These are phyloP conservation scores for Myopa testacea DNA, from an alignment of 2,888 invertebrate genomes.

Conservation along the genomic window DNA sequence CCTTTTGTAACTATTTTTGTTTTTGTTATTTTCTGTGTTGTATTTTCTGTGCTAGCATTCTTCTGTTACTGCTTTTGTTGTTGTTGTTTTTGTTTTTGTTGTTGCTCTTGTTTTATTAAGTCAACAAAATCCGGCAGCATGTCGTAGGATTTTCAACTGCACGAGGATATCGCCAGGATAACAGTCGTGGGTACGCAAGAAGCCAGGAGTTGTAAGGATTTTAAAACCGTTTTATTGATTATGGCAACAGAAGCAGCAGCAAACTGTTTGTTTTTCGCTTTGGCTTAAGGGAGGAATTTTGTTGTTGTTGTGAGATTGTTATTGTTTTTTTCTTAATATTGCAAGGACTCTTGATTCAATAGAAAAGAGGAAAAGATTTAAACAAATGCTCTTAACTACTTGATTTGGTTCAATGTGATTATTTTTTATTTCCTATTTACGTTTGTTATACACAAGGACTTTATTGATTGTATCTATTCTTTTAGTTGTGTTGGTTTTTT, in stretches of 20 bases:
- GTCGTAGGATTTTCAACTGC: neutral
- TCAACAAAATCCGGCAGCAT: conserved; percentile 17
- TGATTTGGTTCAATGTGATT: too few species aligned
- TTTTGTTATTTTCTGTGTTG: neutral
- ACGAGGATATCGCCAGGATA: conserved; percentile 6
- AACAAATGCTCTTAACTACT: too few species aligned
- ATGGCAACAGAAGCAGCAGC: conserved; percentile 7
- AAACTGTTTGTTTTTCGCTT: neutral
- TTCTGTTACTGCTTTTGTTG: neutral
- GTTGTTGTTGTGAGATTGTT: neutral
- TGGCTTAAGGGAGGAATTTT: neutral
- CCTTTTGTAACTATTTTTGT: neutral
- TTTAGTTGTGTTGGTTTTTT: neutral
- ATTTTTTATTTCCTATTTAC: too few species aligned
- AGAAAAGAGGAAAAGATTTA: too few species aligned
- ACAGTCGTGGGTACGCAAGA: neutral
- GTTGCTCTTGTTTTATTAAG: neutral
- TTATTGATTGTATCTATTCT: too few species aligned
- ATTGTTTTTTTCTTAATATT: neutral
- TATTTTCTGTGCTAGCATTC: neutral
- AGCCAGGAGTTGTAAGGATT: conserved; percentile 16
- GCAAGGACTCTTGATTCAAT: too few species aligned
- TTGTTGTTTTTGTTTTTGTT: neutral
- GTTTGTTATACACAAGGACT: too few species aligned
- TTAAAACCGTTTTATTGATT: conserved; percentile 34